Evolutionary conservation across 2,113 vertebrate species (phyloP), one percentile per base, ranked within the genome.

Genomic region (Aldabrachelys gigantea): DNA sequence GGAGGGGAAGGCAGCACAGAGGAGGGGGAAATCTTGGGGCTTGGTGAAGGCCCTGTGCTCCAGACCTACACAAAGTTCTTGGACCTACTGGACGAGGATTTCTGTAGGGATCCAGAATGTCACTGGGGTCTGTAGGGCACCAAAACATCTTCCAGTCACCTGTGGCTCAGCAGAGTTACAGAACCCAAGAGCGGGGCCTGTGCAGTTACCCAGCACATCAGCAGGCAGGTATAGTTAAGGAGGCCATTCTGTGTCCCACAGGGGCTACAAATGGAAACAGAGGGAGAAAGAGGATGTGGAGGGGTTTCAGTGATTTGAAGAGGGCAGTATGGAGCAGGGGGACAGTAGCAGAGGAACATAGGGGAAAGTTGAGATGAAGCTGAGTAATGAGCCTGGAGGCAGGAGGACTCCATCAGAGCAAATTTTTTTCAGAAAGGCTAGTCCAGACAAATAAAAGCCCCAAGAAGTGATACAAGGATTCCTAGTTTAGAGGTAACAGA

Each of bases 71-170:
- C 13, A 57, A 38, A 29, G 4, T 41, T 31, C 38, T 76, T 25
- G 41, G 25, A 72, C 35, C 65, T 38, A 21, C n/a, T 38, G 65
- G 65, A 78, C 7, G 27, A 78, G 25, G 41, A 11, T 41, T 47
- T 47, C 75, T 78, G 75, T 25, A 29, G 75, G 38, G 38, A 57
- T 12, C 81, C n/a, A 2, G 24, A 54, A 29, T 41, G 8, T 8
- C n/a, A 31, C 27, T 75, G 69, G 47, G 47, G 31, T 87, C 80
- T 93, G 56, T 65, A 78, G 54, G 49, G 22, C 80, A 24, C 1
- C 10, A 5, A 16, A 84, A 22, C 3, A 25, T 90, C 29, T 57
- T 10, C 0, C 47, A 29, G 52, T 49, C 86, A 31, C 10, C 8
- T 29, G 29, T 69, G 38, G 41, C 1, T 2, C 24, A 44, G 75